phyloP scores from a whole-genome alignment of 2,113 vertebrate species.

The Leptosomus discolor region DNA sequence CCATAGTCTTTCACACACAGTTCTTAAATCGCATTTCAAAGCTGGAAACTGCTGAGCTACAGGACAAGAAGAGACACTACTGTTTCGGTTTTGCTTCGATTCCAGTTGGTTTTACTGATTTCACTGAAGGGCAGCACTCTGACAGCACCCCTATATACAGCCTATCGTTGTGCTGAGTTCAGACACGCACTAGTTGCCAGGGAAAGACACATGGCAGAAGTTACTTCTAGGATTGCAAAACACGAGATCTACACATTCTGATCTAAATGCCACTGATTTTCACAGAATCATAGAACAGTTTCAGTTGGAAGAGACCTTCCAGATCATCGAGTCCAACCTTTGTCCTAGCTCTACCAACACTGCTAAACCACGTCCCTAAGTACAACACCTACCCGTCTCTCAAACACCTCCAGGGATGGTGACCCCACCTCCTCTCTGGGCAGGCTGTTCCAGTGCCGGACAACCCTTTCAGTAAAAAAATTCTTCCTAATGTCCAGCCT shows the following conservation, averaged over 20 bases:
- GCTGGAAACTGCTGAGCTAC: not conserved
- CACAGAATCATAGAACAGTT: too few species aligned
- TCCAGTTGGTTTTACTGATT: not conserved
- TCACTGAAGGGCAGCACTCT: not conserved
- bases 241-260: not conserved
- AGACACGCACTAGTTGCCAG: not conserved
- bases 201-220: not conserved
- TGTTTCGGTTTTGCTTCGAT: not conserved
- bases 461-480: too few species aligned
- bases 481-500: too few species aligned
- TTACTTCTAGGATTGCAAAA: not conserved
- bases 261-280: not conserved
- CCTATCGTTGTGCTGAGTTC: not conserved
- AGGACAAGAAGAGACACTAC: not conserved
- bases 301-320: too few species aligned
- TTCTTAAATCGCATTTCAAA: not conserved
- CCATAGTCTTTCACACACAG: not conserved
- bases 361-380: too few species aligned
- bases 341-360: too few species aligned
- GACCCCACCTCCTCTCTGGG: too few species aligned
- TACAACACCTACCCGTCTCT: too few species aligned
- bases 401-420: too few species aligned
- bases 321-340: too few species aligned
- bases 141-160: not conserved
- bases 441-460: too few species aligned